A percentile compares a stretch with the other conserved stretches of the same genome.
Evolutionary conservation across 1,140 invertebrate species (phyloP).

Genomic region (Ips typographus): DNA sequence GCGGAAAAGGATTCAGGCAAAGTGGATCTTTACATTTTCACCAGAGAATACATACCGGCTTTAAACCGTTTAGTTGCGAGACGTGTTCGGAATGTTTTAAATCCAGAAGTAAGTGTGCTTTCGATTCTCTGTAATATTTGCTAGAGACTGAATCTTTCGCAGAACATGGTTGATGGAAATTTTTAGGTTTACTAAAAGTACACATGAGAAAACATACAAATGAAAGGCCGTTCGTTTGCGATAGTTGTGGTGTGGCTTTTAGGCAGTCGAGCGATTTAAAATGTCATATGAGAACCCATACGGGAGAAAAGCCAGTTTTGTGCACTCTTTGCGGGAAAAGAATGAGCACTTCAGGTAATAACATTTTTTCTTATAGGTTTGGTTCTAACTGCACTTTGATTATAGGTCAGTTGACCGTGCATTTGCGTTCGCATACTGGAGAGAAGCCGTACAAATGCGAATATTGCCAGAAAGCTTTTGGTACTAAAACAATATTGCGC

Average conservation of each 20-base stretch:
- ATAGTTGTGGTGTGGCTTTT: conserved; percentile 48
- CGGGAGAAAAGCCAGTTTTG: conserved; percentile 65
- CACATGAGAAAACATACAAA: conserved; percentile 49
- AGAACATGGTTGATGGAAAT: not conserved
- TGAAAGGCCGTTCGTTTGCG: conserved; percentile 46
- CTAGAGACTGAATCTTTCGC: no score
- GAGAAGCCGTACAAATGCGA: conserved; percentile 48
- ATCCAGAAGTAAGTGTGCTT: conserved; percentile 38
- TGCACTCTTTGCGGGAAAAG: conserved; percentile 68
- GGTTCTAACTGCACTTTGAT: not conserved
- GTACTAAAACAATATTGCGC: conserved; percentile 45
- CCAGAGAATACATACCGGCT: conserved; percentile 54
- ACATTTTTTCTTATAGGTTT: not conserved
- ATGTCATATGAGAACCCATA: conserved; percentile 57
- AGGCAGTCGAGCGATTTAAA: conserved; percentile 47
- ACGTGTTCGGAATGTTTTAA: conserved; percentile 50
- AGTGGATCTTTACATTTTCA: conserved; percentile 62
- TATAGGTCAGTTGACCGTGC: conserved; percentile 42
- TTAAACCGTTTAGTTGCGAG: conserved; percentile 54
- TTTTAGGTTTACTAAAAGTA: conserved; percentile 33
- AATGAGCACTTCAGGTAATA: conserved; percentile 19
- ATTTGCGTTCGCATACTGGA: conserved; percentile 49
- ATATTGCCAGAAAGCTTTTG: conserved; percentile 46
- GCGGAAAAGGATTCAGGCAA: conserved; percentile 58
- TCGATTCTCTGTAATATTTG: not conserved